Evolutionary conservation across 2,888 invertebrate species (phyloP).

Genomic region (Xestia sexstrigata): DNA sequence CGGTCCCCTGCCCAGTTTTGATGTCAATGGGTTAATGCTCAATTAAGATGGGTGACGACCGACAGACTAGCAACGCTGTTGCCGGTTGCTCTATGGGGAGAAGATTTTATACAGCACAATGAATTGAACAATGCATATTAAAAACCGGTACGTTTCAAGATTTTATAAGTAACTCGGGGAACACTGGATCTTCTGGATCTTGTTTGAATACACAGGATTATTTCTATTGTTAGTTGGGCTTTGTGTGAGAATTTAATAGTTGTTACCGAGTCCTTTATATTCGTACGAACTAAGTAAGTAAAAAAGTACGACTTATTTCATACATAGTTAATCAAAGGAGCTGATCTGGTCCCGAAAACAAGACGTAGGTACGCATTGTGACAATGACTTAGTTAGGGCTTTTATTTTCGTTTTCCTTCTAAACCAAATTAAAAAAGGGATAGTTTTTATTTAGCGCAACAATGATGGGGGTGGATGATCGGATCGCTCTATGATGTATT

Average conservation of each 20-base stretch:
- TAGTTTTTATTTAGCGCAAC: neutral
- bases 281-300: neutral
- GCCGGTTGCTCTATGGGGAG: conserved; percentile 19
- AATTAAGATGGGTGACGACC: conserved; percentile 72
- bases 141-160: conserved; percentile 33
- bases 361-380: neutral
- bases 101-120: conserved; percentile 29
- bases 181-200: conserved; percentile 36
- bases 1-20: conserved; percentile 70
- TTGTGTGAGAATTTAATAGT: conserved; percentile 29
- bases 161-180: conserved; percentile 1
- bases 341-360: conserved; percentile 6
- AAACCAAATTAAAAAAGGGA: neutral
- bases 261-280: conserved; percentile 17
- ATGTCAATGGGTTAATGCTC: conserved; percentile 80
- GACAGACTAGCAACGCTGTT: conserved; percentile 44
- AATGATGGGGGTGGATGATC: conserved; percentile 10
- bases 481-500: conserved; percentile 5
- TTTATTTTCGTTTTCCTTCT: neutral
- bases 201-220: conserved; percentile 26
- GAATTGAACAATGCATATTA: conserved; percentile 21
- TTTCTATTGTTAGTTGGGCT: conserved; percentile 15
- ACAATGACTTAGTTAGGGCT: neutral
- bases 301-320: conserved; percentile 1
- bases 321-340: neutral